Evolutionary conservation across 2,113 vertebrate species (phyloP).

Genomic region (Barbus barbus): DNA sequence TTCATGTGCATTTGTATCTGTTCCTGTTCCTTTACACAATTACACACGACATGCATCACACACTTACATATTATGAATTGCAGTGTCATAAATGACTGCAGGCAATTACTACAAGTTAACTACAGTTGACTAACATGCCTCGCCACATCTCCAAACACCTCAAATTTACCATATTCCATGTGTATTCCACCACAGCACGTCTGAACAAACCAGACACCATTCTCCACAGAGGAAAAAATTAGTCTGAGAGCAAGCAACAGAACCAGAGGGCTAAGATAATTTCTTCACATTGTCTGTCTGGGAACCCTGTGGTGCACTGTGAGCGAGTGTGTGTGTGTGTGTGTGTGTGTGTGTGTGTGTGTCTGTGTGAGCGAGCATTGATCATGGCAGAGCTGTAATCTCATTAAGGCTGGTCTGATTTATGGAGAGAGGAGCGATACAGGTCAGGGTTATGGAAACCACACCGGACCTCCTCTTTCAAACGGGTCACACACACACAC

Average conservation of each 20-base stretch:
- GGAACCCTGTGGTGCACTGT: background rate
- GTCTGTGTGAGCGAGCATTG: slow-evolving; percentile 62
- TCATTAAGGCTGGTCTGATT: slow-evolving; percentile 74
- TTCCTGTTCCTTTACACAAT: background rate
- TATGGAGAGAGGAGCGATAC: slow-evolving; percentile 67
- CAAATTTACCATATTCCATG: too few relatives aligned
- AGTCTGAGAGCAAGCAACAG: too few relatives aligned
- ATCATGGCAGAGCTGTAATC: slow-evolving; percentile 70
- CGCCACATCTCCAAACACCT: too few relatives aligned
- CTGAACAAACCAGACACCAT: too few relatives aligned
- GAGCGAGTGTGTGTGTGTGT: too few relatives aligned
- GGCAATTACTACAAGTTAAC: background rate
- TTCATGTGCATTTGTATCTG: background rate
- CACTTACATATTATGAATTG: background rate
- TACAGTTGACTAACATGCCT: background rate
- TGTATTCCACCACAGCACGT: too few relatives aligned
- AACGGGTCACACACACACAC: slow-evolving; percentile 57
- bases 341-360: background rate
- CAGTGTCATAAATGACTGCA: background rate
- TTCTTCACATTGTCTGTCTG: slow-evolving; percentile 9
- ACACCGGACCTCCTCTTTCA: slow-evolving; percentile 29
- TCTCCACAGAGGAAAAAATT: too few relatives aligned
- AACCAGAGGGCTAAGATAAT: slow-evolving; percentile 3
- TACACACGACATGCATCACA: background rate
- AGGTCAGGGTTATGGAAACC: slow-evolving; percentile 67